Conservation (phyloP, 2,113 vertebrate species). For the Callaeas wilsoni region DNA sequence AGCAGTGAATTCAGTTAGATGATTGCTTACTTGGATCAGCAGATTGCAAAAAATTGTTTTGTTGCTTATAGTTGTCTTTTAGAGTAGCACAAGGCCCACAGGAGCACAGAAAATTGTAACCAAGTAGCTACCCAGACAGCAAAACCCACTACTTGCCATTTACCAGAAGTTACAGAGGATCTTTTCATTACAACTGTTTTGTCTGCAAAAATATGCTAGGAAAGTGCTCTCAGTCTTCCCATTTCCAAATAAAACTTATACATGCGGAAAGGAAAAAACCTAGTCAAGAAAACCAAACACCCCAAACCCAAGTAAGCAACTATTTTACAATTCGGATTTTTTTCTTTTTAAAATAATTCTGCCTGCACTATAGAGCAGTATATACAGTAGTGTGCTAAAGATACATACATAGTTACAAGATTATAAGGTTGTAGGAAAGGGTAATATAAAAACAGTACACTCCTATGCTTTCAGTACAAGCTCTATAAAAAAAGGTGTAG, state of each 20-base stretch:
- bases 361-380: background rate
- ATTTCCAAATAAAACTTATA: background rate
- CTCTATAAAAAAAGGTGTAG: background rate
- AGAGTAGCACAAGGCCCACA: background rate
- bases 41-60: background rate
- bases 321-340: background rate
- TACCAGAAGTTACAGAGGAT: background rate
- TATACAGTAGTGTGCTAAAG: background rate
- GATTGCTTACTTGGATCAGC: background rate
- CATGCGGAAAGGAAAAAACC: accelerated
- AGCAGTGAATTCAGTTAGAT: background rate
- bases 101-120: background rate
- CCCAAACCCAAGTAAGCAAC: background rate
- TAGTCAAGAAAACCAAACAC: background rate
- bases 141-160: background rate
- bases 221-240: background rate
- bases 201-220: background rate
- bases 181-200: background rate
- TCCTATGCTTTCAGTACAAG: background rate
- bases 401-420: background rate
- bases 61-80: background rate
- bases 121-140: background rate
- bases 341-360: background rate
- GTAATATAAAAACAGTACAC: background rate
- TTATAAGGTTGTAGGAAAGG: background rate